Evolutionary conservation across 2,888 invertebrate species (phyloP), one percentile per base, ranked within the genome.

Genomic region (Chydorus sphaericus): DNA sequence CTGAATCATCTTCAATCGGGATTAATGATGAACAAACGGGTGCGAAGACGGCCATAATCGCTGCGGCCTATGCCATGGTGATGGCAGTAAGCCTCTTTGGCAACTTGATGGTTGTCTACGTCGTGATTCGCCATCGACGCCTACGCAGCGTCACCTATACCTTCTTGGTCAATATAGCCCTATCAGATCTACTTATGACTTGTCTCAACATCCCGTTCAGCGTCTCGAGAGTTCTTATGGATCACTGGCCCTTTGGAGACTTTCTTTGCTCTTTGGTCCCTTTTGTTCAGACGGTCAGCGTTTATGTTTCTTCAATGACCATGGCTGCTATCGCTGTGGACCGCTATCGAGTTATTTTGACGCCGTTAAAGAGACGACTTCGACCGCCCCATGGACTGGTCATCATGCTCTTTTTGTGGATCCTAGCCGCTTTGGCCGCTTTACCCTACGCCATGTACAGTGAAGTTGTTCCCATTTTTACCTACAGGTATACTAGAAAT

Each of bases 141-240:
- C 73, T 77, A 71, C 74, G 75, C 61, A 73, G 75, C 0, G 69
- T 75, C 44, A 77, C 76, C 0, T 75, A 77, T 63, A 70, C 74
- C 18, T 75, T 77, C 63, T 72, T 77, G 57, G 72, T 74, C 18
- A 77, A 77, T 62, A 65, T 77, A 58, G 75, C 75, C 2, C 65
- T 74, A 4, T 73, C 75, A 0, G 66, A 67, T 57, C 59, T 67
- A 6, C 57, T 67, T 16, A 65, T 68, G 63, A 67, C 66, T 0
- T 63, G 66, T 11, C 63, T 72, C 44, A 72, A 71, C 60, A 69
- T 73, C 26, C 73, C 73, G 1, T 70, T 73, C 59, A 71, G 69
- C 60, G 66, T 71, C 11, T 67, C 67, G 2, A 62, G 71, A 10
- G 64, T 69, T 30, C 61, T 72, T 26, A 54, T 70, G 51, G 63